Conservation (phyloP, 1,140 invertebrate species). For the Brachionus paranguensis region DNA sequence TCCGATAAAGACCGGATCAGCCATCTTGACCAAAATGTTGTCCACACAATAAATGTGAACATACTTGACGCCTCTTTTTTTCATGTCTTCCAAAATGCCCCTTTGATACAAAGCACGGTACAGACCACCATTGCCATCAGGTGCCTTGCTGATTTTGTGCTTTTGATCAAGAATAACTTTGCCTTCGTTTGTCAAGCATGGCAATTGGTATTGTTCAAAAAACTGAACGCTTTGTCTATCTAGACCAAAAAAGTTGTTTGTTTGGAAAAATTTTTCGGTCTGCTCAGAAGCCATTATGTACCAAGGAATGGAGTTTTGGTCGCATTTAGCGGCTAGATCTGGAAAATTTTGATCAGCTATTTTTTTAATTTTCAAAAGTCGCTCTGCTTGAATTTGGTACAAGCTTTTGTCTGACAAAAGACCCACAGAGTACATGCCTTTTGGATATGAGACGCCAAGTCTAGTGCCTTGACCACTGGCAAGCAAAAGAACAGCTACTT, state of each 20-base stretch:
- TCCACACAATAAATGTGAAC: conserved; percentile 98
- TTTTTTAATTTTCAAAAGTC: conserved; percentile 60
- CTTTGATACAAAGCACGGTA: conserved; percentile 70
- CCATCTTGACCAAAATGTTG: conserved; percentile 95
- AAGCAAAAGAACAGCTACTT: conserved; percentile 76
- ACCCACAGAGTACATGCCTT: conserved; percentile 92
- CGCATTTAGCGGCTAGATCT: conserved; percentile 59
- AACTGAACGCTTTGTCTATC: conserved; percentile 73
- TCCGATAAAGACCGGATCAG: conserved; percentile 92
- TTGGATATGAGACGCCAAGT: conserved; percentile 84
- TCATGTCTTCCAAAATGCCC: conserved; percentile 77
- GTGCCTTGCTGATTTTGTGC: conserved; percentile 73
- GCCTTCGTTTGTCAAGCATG: conserved; percentile 88
- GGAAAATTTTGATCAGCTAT: conserved; percentile 22
- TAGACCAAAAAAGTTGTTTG: conserved; percentile 80
- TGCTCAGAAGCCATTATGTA: conserved; percentile 98
- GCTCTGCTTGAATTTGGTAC: conserved; percentile 89
- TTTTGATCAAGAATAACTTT: conserved; percentile 78
- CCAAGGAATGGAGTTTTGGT: conserved; percentile 62
- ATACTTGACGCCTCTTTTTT: conserved; percentile 72
- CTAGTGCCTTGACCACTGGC: conserved; percentile 80
- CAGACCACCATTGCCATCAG: conserved; percentile 94
- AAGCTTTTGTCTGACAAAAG: conserved; percentile 81
- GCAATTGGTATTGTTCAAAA: conserved; percentile 86
- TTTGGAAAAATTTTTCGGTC: conserved; percentile 78